phyloP scores from a whole-genome alignment of 2,113 vertebrate species.

The Ibidorhyncha struthersii region DNA sequence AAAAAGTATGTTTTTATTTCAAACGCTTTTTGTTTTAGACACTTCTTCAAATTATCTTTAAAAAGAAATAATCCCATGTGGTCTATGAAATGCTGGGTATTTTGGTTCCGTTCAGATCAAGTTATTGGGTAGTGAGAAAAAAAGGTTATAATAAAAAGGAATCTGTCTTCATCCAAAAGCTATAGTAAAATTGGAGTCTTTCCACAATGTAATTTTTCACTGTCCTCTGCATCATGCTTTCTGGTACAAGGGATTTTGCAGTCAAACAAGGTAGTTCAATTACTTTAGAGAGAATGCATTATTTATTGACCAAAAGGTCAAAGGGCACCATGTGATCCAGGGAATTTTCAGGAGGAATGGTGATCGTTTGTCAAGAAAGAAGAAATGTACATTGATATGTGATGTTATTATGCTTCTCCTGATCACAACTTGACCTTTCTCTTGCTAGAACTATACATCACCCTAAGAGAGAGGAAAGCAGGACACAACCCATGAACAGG shows the following conservation, averaged over 20 bases:
- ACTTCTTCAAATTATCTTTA: background rate
- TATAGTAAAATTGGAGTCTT: background rate
- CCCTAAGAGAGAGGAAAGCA: background rate
- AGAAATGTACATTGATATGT: conserved; percentile 49
- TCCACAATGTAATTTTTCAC: conserved; percentile 48
- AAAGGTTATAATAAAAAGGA: background rate
- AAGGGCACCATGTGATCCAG: conserved; percentile 45
- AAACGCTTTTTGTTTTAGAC: background rate
- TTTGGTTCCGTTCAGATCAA: background rate
- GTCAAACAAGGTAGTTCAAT: conserved; percentile 41
- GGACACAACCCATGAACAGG: background rate
- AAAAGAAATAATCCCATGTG: background rate
- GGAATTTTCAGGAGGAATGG: conserved; percentile 48
- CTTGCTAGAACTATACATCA: conserved; percentile 48
- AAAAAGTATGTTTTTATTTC: background rate
- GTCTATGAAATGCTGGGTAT: background rate
- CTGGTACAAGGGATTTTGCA: conserved; percentile 30
- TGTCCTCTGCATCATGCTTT: conserved; percentile 23
- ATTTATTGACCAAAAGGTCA: conserved; percentile 74
- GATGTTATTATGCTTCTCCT: conserved; percentile 49
- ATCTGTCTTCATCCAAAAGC: conserved; percentile 2
- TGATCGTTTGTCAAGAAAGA: conserved; percentile 58
- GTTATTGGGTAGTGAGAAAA: background rate
- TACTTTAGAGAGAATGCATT: conserved; percentile 48
- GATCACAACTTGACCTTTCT: conserved; percentile 58